Base-by-base conservation (phyloP, 2,797 vertebrate species). In the Mus caroli region DNA sequence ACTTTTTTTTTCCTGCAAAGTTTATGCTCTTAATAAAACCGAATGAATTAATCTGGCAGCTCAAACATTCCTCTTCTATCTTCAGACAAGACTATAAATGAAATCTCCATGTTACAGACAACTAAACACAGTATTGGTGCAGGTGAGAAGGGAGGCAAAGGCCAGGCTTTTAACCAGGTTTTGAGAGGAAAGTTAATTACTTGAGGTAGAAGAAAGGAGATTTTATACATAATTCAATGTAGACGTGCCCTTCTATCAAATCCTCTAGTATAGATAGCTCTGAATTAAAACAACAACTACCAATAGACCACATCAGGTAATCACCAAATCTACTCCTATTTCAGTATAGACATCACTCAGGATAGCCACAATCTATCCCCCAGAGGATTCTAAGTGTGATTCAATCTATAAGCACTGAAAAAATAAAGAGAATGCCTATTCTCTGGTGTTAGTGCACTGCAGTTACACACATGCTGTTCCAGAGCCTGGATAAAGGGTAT, bases 291-390 rank as follows among this genome's bases (percentile, higher is more conserved):
- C 50, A n/a, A 80, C 22, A 56, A 67, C 69, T 26, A 83, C 43
- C 43, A 54, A 34, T 93, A 96, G 67, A 89, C 80, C 19, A 26
- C 50, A 89, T 87, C 76, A 62, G 54, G 71, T 88, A 90, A 90
- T 80, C 92, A 79, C 13, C 37, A 88, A 94, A 60, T 86, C 60
- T 22, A 60, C 40, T 28, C 11, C 69, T 80, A 20, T 95, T 94
- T 96, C 86, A 64, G 34, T 40, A 69, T 1, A 73, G 92, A 94
- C 95, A 96, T 85, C 95, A 96, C 64, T 94, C 14, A 71, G 31
- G 24, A 28, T 17, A 82, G 91, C 34, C 58, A 79, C 34, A 60
- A 0, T 80, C 93, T 85, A 90, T 82, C 84, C 91, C 91, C 88
- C 94, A 75, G 26, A 26, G 86, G 88, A 85, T 52, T 54, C 0